phyloP scores from a whole-genome alignment of 92 coral and sea anemone genomes.

The Zoanthus sociatus region DNA sequence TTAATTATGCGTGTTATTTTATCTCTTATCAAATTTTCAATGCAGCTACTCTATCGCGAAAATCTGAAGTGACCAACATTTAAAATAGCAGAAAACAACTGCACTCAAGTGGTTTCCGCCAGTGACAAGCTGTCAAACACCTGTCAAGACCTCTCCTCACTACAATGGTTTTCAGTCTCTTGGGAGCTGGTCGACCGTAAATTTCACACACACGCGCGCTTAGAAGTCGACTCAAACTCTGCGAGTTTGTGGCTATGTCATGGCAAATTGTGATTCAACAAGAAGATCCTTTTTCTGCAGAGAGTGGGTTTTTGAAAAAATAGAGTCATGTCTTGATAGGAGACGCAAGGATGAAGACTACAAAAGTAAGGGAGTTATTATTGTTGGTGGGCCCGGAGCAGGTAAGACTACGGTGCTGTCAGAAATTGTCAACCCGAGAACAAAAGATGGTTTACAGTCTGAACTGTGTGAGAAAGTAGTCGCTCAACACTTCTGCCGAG shows the following conservation, averaged over 20 bases:
- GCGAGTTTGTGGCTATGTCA: conserved; percentile 8
- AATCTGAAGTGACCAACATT: conserved; percentile 14
- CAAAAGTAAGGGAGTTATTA: conserved; percentile 90
- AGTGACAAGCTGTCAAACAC: conserved; percentile 66
- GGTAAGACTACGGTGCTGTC: conserved; percentile 91
- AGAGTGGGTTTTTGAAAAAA: conserved; percentile 97
- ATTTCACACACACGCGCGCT: conserved; percentile 25
- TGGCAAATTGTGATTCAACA: conserved; percentile 64
- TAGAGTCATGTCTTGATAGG: conserved; percentile 81
- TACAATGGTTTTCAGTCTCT: conserved; percentile 59
- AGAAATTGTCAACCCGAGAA: conserved; percentile 84
- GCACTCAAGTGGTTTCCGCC: conserved; percentile 50
- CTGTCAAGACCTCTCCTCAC: conserved; percentile 59
- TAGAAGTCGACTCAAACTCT: not conserved
- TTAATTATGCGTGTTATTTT: not conserved
- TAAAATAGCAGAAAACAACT: not conserved
- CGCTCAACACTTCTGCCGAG: conserved; percentile 89
- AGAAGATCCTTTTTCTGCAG: conserved; percentile 89
- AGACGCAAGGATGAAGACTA: conserved; percentile 79
- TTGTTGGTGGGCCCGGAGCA: conserved; percentile 96
- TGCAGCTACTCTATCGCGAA: not conserved
- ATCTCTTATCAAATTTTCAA: not conserved
- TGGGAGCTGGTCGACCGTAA: conserved; percentile 60
- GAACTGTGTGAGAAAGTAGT: conserved; percentile 83
- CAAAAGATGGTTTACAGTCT: conserved; percentile 71